Conservation (phyloP, 2,888 invertebrate genomes). For the Tinea semifulvella region DNA sequence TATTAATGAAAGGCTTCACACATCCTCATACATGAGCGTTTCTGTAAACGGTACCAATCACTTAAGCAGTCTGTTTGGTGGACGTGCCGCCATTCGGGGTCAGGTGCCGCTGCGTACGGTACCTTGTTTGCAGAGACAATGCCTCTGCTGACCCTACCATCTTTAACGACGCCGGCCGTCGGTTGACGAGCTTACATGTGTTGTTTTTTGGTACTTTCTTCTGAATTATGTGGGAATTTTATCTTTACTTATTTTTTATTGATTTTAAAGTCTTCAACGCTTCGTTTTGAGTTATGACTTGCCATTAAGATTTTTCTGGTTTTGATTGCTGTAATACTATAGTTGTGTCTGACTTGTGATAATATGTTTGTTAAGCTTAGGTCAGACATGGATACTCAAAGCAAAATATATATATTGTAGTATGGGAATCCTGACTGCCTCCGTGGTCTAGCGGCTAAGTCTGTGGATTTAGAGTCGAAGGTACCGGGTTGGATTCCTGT, state of each 20-base stretch:
- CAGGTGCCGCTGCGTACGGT: conserved; percentile 54
- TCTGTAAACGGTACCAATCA: conserved; percentile 58
- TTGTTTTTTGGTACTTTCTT: conserved; percentile 7
- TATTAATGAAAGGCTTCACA: conserved; percentile 7
- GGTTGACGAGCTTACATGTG: conserved; percentile 7
- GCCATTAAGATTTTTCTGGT: too few relatives aligned
- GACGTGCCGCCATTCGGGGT: conserved; percentile 51
- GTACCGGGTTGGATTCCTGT: too few relatives aligned
- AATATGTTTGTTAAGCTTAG: too few relatives aligned
- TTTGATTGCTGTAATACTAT: too few relatives aligned
- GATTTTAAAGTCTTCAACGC: too few relatives aligned
- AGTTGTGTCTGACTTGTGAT: too few relatives aligned
- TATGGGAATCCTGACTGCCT: too few relatives aligned
- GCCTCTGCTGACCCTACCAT: conserved; percentile 46
- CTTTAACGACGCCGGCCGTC: conserved; percentile 7
- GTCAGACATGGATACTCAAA: too few relatives aligned
- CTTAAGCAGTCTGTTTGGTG: conserved; percentile 51
- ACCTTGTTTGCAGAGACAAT: conserved; percentile 44
- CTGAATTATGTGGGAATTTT: conserved; percentile 3
- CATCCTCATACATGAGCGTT: conserved; percentile 30
- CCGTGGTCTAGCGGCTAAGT: too few relatives aligned
- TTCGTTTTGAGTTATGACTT: too few relatives aligned
- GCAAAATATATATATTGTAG: too few relatives aligned
- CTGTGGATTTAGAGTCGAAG: too few relatives aligned
- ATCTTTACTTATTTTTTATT: conserved; percentile 1